A percentile compares a stretch with the other conserved stretches of the same genome.
These are phyloP conservation scores for Gnathonemus echidnorhynchus DNA, from an alignment of 2,113 vertebrate species.

Conservation along the genomic window DNA sequence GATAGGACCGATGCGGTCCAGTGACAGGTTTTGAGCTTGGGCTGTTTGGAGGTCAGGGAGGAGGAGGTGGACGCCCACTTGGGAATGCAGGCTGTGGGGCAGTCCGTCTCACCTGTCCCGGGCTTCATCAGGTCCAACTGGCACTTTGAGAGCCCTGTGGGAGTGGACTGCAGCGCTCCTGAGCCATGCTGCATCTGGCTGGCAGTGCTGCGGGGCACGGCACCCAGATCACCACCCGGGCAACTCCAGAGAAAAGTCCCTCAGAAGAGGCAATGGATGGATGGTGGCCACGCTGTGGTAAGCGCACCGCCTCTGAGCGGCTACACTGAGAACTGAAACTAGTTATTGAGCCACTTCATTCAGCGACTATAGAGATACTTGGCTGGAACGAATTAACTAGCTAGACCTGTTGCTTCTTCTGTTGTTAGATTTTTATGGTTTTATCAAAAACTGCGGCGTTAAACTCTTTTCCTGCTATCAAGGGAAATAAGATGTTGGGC, in stretches of 20 bases:
- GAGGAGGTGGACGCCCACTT: not conserved
- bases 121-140: slow-evolving; percentile 59
- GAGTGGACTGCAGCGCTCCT: slow-evolving; percentile 80
- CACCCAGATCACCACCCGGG: slow-evolving; percentile 25
- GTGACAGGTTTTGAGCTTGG: not conserved
- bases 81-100: slow-evolving; percentile 25
- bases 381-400: not conserved
- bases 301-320: not conserved
- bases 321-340: not conserved
- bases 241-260: not conserved
- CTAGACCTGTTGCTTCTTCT: not conserved
- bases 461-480: not conserved
- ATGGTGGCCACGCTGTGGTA: not conserved
- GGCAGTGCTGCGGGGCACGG: slow-evolving; percentile 58
- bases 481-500: not conserved
- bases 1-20: not conserved
- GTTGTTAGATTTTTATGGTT: not conserved
- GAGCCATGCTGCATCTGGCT: slow-evolving; percentile 88
- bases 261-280: not conserved
- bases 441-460: not conserved
- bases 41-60: not conserved
- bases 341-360: not conserved
- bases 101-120: slow-evolving; percentile 30
- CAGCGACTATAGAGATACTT: not conserved
- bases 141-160: slow-evolving; percentile 73